Percentiles rank a stretch among this genome's conserved stretches.
These are phyloP conservation scores for Zosterops lateralis DNA, from an alignment of 2,113 vertebrate species.

Conservation along the genomic window DNA sequence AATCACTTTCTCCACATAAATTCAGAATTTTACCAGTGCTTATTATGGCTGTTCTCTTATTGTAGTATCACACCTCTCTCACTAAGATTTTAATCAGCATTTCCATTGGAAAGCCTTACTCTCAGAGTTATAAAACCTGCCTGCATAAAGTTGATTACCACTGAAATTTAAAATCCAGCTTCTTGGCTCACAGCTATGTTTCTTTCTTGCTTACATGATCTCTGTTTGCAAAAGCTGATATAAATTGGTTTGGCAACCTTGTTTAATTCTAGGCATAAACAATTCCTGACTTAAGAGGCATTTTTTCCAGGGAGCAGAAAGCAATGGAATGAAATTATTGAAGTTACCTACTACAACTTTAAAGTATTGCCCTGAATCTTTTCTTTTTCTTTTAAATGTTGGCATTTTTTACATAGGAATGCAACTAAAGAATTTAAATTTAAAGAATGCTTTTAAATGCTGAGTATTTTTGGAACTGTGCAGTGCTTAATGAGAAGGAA, in stretches of 20 bases:
- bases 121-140: background rate
- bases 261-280: constrained; percentile 15
- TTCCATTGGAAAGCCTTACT: constrained; percentile 31
- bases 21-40: background rate
- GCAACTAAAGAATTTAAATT: background rate
- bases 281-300: background rate
- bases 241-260: constrained; percentile 39
- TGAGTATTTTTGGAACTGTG: background rate
- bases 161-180: background rate
- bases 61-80: background rate
- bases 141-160: background rate
- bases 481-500: constrained; percentile 18
- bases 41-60: background rate
- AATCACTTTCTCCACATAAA: background rate
- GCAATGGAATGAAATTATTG: background rate
- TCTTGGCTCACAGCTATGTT: background rate
- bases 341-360: background rate
- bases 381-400: background rate
- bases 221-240: constrained; percentile 30
- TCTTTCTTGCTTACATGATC: constrained; percentile 13
- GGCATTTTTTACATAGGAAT: background rate
- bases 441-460: background rate
- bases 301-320: background rate
- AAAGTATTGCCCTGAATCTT: background rate
- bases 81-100: constrained; percentile 23